These are phyloP conservation scores for Myiagra hebetior DNA, from an alignment of 2,113 vertebrate genomes.

Conservation along the genomic window DNA sequence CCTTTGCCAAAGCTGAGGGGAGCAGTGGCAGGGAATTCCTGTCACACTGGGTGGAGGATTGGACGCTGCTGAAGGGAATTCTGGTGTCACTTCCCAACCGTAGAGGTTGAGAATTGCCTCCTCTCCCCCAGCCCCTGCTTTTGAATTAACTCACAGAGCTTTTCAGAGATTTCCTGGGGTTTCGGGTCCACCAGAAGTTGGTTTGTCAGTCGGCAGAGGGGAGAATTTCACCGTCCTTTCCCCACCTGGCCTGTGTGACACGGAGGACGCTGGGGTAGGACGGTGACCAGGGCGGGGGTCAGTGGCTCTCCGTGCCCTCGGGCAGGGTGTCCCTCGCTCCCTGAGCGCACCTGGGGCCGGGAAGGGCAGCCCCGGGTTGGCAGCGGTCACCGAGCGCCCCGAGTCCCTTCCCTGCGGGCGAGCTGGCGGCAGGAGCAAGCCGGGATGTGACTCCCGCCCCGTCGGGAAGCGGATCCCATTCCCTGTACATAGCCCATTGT, in stretches of 20 bases:
- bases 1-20: not conserved
- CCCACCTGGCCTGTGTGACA: not conserved
- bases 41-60: not conserved
- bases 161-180: not conserved
- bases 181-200: not conserved
- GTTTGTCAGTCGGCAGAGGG: not conserved
- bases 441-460: not conserved
- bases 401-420: not conserved
- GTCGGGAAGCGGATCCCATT: not conserved
- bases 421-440: constrained; percentile 4
- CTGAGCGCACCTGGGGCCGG: not conserved
- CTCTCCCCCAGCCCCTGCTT: not conserved
- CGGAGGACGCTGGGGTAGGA: not conserved
- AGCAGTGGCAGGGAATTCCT: not conserved
- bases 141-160: not conserved
- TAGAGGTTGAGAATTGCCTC: not conserved
- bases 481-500: constrained; percentile 43
- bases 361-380: not conserved
- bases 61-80: not conserved
- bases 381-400: not conserved
- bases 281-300: accelerated
- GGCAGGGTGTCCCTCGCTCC: not conserved
- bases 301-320: not conserved
- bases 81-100: not conserved
- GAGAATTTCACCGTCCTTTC: not conserved